phyloP scores from a whole-genome alignment of 1,140 invertebrate genomes.

The Meloidogyne floridensis region DNA sequence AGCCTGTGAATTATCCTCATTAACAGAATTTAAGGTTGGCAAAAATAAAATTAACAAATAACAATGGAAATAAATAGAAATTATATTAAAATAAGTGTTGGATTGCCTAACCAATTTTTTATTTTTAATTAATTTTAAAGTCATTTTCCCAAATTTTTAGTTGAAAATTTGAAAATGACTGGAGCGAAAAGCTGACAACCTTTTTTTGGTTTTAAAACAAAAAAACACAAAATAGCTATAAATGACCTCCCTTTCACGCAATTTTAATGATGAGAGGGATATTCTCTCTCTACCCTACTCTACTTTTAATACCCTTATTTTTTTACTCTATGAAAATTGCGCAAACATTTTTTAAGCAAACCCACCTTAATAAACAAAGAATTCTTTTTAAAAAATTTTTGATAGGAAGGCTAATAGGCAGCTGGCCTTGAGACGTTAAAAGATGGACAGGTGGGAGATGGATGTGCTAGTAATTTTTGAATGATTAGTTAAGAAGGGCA shows the following conservation, averaged over 20 bases:
- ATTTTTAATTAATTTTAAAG: constrained; percentile 3
- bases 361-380: not conserved
- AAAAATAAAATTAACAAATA: constrained; percentile 22
- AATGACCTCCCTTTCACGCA: not conserved
- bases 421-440: not conserved
- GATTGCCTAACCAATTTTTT: not conserved
- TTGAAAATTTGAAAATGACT: not conserved
- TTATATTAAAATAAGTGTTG: no score
- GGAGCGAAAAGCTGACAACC: not conserved
- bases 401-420: not conserved
- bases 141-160: not conserved
- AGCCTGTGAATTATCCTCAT: constrained; percentile 5
- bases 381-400: not conserved
- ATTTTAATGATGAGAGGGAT: not conserved
- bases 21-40: not conserved
- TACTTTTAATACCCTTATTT: not conserved
- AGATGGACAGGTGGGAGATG: not conserved
- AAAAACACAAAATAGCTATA: not conserved
- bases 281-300: not conserved
- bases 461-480: not conserved
- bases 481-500: not conserved
- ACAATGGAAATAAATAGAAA: not conserved
- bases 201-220: not conserved
- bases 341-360: constrained; percentile 2
- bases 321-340: not conserved